Conservation (phyloP, 2,113 vertebrate species). For the Scytalopus superciliaris region DNA sequence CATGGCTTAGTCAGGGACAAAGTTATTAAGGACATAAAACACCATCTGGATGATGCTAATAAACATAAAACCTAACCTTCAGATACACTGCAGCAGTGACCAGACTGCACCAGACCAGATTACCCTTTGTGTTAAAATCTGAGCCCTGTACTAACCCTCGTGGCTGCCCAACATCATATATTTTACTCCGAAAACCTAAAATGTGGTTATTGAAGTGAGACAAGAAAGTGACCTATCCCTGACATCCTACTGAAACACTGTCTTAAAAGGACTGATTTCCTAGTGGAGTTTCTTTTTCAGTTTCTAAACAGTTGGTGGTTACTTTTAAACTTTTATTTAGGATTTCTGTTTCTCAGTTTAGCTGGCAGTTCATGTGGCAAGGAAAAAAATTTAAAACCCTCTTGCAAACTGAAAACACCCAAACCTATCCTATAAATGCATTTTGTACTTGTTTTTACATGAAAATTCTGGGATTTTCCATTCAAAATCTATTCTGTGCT, state of each 20-base stretch:
- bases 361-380: conserved; percentile 22
- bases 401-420: conserved; percentile 9
- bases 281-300: not conserved
- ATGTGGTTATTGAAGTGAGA: not conserved
- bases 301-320: conserved; percentile 24
- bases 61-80: conserved; percentile 87
- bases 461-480: conserved; percentile 28
- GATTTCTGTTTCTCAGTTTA: conserved; percentile 50
- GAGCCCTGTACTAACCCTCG: conserved; percentile 24
- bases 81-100: conserved; percentile 76
- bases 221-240: conserved; percentile 18
- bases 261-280: conserved; percentile 14
- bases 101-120: conserved; percentile 75
- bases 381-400: not conserved
- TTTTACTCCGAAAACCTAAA: conserved; percentile 30
- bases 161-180: not conserved
- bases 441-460: conserved; percentile 20
- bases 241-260: not conserved
- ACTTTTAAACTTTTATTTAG: conserved; percentile 56
- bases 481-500: not conserved
- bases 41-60: conserved; percentile 86
- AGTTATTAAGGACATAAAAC: conserved; percentile 88
- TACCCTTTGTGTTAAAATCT: conserved; percentile 73
- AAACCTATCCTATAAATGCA: not conserved
- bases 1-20: conserved; percentile 87